A percentile compares a stretch with the other conserved stretches of the same genome.
These are phyloP conservation scores for Polydrusus tereticollis DNA, from an alignment of 2,888 invertebrate species.

Conservation along the genomic window DNA sequence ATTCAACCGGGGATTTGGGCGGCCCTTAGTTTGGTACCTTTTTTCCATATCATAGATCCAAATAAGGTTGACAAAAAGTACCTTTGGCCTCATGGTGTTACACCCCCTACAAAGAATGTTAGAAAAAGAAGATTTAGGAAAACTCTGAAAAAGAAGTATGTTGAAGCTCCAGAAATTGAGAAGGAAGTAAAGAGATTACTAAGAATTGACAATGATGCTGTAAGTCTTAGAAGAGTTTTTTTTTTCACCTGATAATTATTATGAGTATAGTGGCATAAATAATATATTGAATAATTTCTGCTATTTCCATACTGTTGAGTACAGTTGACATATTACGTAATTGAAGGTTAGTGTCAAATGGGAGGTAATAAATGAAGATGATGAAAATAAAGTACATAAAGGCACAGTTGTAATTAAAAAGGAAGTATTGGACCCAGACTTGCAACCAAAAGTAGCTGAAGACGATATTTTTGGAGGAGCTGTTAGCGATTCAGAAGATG, in stretches of 20 bases:
- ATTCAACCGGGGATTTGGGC: no score
- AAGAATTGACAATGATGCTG: constrained; percentile 93
- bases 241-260: no score
- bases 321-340: background rate
- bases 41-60: constrained; percentile 57
- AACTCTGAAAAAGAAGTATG: constrained; percentile 95
- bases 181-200: constrained; percentile 96
- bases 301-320: no score
- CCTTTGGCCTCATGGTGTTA: constrained; percentile 94
- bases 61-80: constrained; percentile 87
- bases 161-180: constrained; percentile 97
- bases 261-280: no score
- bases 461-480: constrained; percentile 94
- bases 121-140: constrained; percentile 92
- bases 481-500: constrained; percentile 90
- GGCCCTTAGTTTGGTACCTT: background rate
- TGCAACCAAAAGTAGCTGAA: constrained; percentile 69
- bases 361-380: constrained; percentile 92
- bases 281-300: background rate
- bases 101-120: constrained; percentile 96
- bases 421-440: constrained; percentile 59
- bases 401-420: constrained; percentile 66
- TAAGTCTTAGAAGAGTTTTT: no score
- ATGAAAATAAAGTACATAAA: constrained; percentile 72
- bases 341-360: constrained; percentile 76